Evolutionary conservation across 2,888 invertebrate genomes (phyloP), one percentile per base, ranked within the genome.

Genomic region (Craniophora ligustri): DNA sequence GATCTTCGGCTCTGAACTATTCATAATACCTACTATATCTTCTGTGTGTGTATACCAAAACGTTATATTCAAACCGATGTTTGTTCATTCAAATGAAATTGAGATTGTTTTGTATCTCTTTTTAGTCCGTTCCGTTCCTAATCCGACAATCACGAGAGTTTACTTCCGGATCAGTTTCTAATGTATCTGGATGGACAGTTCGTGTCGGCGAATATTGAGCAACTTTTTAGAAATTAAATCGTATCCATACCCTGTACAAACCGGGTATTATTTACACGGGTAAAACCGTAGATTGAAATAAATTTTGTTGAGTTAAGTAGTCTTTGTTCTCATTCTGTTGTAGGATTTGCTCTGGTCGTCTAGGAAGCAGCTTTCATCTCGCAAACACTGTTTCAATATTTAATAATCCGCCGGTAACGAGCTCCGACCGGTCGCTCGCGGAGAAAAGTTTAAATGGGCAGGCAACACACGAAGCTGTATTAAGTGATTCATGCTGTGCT

Each of bases 331-430:
- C 67, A 54, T 54, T 67, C 53, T 59, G 76, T 73, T 78, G 67
- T 59, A 68, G 78, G 75, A 79, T 82, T 81, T 84, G 68, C 76
- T 75, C 76, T 73, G 85, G 86, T 87, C 77, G 89, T 87, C 89
- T 89, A 89, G 89, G 87, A 86, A 75, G 82, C 84, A 75, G 85
- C 84, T 88, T 89, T 88, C 82, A 89, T 89, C 88, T 82, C 86
- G 74, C 83, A 78, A 85, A 85, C 85, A 82, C 85, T 87, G 90
- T 85, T 91, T 89, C 90, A 92, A 92, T 92, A 91, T 93, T 93
- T 91, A 91, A 92, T 93, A 93, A 93, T 93, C 93, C 93, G 75
- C 58, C 80, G 76, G 85, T 93, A 93, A 93, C 93, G 90, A 93
- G 92, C 82, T 87, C 50, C 76, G 55, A 38, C 34, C 76, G 72